These are phyloP conservation scores for Pogonocherus hispidulus DNA, from an alignment of 2,888 invertebrate genomes.

Conservation along the genomic window DNA sequence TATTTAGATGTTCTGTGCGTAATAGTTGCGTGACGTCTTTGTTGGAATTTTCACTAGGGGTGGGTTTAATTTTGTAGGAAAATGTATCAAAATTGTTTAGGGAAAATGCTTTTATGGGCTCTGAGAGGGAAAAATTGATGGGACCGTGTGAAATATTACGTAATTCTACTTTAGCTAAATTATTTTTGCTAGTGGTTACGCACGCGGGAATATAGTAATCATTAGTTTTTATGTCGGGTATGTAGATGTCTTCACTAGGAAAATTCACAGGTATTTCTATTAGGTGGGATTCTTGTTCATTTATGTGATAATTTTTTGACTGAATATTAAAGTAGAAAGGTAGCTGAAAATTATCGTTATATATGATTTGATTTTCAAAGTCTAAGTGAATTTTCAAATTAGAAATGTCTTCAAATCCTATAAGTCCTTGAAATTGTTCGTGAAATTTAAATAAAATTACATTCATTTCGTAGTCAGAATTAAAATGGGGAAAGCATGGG, in stretches of 20 bases:
- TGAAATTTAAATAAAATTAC: slow-evolving; percentile 22
- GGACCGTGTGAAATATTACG: slow-evolving; percentile 5
- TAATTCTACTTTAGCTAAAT: slow-evolving; percentile 4
- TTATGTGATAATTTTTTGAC: slow-evolving; percentile 13
- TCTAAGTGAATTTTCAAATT: slow-evolving; percentile 22
- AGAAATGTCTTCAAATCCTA: slow-evolving; percentile 5
- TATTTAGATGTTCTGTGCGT: slow-evolving; percentile 11
- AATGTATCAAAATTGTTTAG: slow-evolving; percentile 1
- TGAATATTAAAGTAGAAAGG: slow-evolving; percentile 24
- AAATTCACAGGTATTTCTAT: slow-evolving; percentile 17
- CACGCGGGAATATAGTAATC: slow-evolving; percentile 12
- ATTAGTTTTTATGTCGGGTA: slow-evolving; percentile 10
- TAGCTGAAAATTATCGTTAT: slow-evolving; percentile 11
- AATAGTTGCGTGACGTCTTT: slow-evolving; percentile 2
- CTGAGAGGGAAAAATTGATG: slow-evolving; percentile 6
- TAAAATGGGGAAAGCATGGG: slow-evolving; percentile 21
- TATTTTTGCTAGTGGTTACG: slow-evolving; percentile 16
- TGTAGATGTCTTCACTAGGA: slow-evolving; percentile 8
- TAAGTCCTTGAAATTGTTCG: slow-evolving; percentile 22
- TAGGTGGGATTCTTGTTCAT: slow-evolving; percentile 19
- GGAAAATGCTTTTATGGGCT: slow-evolving; percentile 9
- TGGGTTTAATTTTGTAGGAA: not conserved
- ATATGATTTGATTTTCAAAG: slow-evolving; percentile 19
- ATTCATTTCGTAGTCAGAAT: slow-evolving; percentile 6
- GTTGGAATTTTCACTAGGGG: not conserved